Evolutionary conservation across 2,888 invertebrate species (phyloP).

Genomic region (Caenorhabditis afra): DNA sequence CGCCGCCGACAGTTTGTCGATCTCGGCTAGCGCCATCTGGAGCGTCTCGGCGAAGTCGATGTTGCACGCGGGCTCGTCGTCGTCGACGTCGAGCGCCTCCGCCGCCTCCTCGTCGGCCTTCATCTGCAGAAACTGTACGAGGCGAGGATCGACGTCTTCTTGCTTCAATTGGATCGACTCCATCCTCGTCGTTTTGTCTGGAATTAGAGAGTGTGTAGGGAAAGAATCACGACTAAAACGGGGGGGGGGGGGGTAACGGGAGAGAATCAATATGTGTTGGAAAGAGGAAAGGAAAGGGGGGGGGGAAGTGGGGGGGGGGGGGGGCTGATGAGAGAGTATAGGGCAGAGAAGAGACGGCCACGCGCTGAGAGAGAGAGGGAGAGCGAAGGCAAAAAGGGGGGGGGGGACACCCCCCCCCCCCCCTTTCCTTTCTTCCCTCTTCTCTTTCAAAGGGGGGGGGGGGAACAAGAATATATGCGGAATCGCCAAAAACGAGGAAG

Average conservation of each 20-base stretch:
- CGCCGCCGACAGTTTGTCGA: background rate
- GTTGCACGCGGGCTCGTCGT: background rate
- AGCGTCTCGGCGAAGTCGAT: slow-evolving; percentile 30
- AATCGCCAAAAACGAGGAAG: too few relatives aligned
- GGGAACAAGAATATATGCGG: background rate
- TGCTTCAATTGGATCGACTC: slow-evolving; percentile 7
- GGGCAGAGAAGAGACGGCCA: background rate
- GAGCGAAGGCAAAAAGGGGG: slow-evolving; percentile 3
- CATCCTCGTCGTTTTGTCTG: slow-evolving; percentile 11
- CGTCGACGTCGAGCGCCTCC: background rate
- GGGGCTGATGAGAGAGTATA: background rate
- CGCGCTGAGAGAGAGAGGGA: slow-evolving; percentile 1
- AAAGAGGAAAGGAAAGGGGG: slow-evolving; percentile 16
- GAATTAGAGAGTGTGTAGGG: background rate
- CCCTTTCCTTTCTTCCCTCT: background rate
- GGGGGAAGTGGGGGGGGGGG: background rate
- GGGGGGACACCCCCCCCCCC: slow-evolving; percentile 33
- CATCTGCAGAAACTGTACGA: too few relatives aligned
- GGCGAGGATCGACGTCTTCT: too few relatives aligned
- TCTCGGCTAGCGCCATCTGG: slow-evolving; percentile 12
- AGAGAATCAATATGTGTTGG: slow-evolving; percentile 17
- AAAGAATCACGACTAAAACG: too few relatives aligned
- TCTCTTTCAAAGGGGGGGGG: background rate
- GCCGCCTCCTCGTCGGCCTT: background rate
- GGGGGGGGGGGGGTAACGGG: slow-evolving; percentile 35